Evolutionary conservation across 2,113 vertebrate species (phyloP).

Genomic region (Percina caprodes): DNA sequence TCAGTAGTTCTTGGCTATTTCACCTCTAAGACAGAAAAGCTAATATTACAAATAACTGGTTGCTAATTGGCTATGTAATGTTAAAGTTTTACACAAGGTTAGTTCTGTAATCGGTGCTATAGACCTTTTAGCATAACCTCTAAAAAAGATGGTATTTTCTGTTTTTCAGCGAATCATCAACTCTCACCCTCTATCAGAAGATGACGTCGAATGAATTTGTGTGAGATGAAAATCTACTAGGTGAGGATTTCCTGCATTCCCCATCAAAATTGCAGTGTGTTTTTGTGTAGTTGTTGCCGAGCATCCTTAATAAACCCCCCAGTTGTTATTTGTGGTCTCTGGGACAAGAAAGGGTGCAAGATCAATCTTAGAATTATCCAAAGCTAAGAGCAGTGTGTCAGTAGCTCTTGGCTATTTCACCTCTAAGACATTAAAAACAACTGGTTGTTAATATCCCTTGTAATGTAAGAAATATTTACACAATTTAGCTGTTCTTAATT

Average conservation of each 20-base stretch:
- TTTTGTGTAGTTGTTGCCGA: neutral
- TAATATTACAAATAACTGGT: neutral
- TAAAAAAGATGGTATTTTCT: slow-evolving; percentile 48
- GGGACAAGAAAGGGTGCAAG: slow-evolving; percentile 83
- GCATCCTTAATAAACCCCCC: slow-evolving; percentile 84
- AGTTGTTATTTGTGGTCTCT: slow-evolving; percentile 58
- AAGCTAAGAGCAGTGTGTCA: slow-evolving; percentile 68
- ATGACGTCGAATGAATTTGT: slow-evolving; percentile 88
- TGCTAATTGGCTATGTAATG: neutral
- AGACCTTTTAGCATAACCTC: neutral
- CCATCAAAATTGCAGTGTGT: neutral
- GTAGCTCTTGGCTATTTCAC: slow-evolving; percentile 80
- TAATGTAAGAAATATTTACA: neutral
- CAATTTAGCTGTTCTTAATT: neutral
- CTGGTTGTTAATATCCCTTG: neutral
- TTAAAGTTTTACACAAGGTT: neutral
- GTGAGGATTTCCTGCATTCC: neutral
- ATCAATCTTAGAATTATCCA: slow-evolving; percentile 82
- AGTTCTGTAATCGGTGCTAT: neutral
- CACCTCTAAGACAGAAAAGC: slow-evolving; percentile 80
- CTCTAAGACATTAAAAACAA: slow-evolving; percentile 69
- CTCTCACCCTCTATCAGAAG: slow-evolving; percentile 90
- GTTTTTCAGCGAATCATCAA: slow-evolving; percentile 89
- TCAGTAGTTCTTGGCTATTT: slow-evolving; percentile 76
- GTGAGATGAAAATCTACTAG: neutral